Conservation (phyloP, 2,888 invertebrate genomes). For the Erebia ligea region DNA sequence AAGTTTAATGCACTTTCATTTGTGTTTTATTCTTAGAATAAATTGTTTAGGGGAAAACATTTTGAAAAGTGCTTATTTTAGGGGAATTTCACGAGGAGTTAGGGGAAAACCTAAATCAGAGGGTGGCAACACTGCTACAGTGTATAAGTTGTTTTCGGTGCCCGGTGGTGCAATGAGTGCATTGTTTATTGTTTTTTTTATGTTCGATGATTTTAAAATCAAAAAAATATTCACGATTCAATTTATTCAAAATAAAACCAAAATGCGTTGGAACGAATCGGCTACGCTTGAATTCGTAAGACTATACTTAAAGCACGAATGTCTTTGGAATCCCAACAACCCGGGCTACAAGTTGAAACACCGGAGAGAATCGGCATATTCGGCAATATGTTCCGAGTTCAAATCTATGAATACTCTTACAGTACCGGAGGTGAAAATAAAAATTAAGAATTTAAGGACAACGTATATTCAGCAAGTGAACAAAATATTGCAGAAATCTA, state of each 20-base stretch:
- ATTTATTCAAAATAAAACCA: constrained; percentile 12
- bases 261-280: constrained; percentile 76
- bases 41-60: too few species aligned
- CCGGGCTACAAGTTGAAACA: constrained; percentile 66
- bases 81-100: too few species aligned
- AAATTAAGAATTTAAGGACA: constrained; percentile 76
- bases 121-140: too few species aligned
- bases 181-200: not conserved
- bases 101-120: too few species aligned
- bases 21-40: too few species aligned
- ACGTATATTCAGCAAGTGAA: constrained; percentile 76
- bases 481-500: constrained; percentile 71
- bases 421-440: constrained; percentile 71
- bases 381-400: constrained; percentile 61
- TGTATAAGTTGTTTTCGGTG: too few species aligned
- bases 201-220: too few species aligned
- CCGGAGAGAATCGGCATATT: constrained; percentile 67
- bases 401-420: constrained; percentile 60
- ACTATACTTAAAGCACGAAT: constrained; percentile 75
- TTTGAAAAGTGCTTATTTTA: too few species aligned
- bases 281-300: constrained; percentile 76
- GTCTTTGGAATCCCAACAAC: constrained; percentile 75
- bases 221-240: not conserved
- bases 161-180: too few species aligned
- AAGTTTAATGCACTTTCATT: too few species aligned